phyloP scores from a whole-genome alignment of 2,797 vertebrate species.

The Capromys pilorides region DNA sequence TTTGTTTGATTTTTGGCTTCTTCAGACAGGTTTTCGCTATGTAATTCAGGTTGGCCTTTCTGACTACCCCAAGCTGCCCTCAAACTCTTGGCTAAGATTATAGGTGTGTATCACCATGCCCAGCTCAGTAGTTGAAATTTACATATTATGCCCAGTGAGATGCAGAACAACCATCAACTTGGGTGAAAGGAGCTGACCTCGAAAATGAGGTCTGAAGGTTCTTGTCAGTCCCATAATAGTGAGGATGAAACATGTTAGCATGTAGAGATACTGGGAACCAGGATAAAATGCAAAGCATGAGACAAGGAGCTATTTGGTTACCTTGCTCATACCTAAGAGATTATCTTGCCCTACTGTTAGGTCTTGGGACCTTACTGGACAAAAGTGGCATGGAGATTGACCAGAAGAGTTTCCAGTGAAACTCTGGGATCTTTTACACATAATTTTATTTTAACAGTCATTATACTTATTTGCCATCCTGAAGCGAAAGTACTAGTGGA shows the following conservation, averaged over 20 bases:
- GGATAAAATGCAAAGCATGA: background rate
- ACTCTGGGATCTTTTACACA: background rate
- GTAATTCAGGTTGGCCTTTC: background rate
- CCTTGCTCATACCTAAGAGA: background rate
- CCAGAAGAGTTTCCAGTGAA: background rate
- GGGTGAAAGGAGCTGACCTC: background rate
- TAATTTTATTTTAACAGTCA: background rate
- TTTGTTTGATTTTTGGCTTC: background rate
- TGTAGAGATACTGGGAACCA: background rate
- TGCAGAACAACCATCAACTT: background rate
- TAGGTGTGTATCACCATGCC: background rate
- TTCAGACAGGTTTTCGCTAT: background rate
- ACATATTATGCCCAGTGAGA: constrained; percentile 1
- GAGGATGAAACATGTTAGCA: background rate
- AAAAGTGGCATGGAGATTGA: background rate
- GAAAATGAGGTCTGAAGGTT: background rate
- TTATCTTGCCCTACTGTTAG: background rate
- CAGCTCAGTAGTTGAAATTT: background rate
- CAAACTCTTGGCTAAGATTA: background rate
- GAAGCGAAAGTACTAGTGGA: constrained; percentile 17
- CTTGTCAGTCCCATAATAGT: background rate
- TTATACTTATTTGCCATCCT: background rate
- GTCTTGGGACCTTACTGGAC: background rate
- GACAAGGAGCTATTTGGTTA: background rate
- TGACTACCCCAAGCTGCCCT: background rate